Evolutionary conservation across 2,797 vertebrate species (phyloP), one percentile per base, ranked within the genome.

Genomic region (Pyrocephalus nanus): DNA sequence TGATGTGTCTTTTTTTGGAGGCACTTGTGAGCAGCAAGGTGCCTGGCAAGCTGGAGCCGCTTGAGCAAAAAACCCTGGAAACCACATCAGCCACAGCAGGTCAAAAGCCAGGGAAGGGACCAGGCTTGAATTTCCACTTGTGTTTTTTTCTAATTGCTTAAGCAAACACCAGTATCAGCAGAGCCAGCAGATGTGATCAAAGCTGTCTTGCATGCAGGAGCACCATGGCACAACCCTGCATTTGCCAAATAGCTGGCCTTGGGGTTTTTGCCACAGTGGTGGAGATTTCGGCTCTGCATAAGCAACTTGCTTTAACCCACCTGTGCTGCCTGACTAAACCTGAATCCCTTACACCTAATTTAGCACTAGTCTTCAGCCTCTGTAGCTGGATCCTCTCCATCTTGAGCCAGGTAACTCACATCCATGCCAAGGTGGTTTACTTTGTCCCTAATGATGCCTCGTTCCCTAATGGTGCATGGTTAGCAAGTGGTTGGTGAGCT

Each of bases 141-240:
- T 4, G 38, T 1, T 9, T 78, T 72, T 32, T 55, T 11, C n/a
- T 62, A 66, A 62, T 43, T 64, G 5, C 54, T 95, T 66, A 55
- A 86, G 64, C 76, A 77, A 93, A 85, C 78, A 55, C 8, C 0
- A 0, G 22, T 34, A 45, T 40, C 29, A 34, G 57, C 4, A 2
- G 61, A 80, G 62, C 34, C 3, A 8, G 38, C 1, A 8, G 69
- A 91, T 10, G 8, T 1, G 6, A 55, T 42, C 4, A 3, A 79
- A 82, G 40, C 70, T 9, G 0, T 18, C 25, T 6, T 4, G 11
- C 36, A 27, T 0, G 2, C 7, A 2, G 55, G 16, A 70, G 74
- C 81, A n/a, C 73, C 6, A 0, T 1, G 14, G 58, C 69, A 65
- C 1, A 0, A 42, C 43, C 16, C 61, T 4, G 0, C 0, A 0